Conservation (phyloP, 2,113 vertebrate species). For the Sakesphorus luctuosus region DNA sequence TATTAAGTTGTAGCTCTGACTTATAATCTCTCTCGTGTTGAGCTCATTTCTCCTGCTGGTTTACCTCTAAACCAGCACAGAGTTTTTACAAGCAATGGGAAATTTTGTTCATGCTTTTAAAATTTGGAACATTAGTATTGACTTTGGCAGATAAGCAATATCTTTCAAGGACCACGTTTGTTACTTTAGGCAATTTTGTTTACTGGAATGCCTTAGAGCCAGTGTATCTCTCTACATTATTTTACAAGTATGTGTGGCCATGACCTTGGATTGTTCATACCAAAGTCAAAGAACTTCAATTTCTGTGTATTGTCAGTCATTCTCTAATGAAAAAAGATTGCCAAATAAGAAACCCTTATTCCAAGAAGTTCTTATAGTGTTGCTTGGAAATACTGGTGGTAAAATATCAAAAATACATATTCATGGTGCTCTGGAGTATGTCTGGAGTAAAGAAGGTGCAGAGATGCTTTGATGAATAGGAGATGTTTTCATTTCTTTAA, state of each 20-base stretch:
- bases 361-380: neutral
- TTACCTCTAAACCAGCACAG: too few relatives aligned
- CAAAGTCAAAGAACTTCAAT: neutral
- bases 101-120: neutral
- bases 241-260: neutral
- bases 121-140: neutral
- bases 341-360: neutral
- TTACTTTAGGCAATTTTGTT: neutral
- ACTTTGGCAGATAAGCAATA: neutral
- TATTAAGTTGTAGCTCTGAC: too few relatives aligned
- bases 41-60: too few relatives aligned
- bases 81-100: neutral
- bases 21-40: too few relatives aligned
- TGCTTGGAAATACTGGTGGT: neutral
- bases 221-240: neutral
- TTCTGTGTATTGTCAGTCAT: neutral
- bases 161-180: neutral
- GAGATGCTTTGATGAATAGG: neutral
- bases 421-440: neutral
- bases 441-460: neutral
- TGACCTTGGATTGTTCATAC: neutral
- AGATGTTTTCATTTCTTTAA: neutral
- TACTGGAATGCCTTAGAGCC: neutral
- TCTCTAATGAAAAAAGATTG: neutral
- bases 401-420: neutral